Evolutionary conservation across 2,113 vertebrate species (phyloP).

Genomic region (Sinosuthora webbiana): DNA sequence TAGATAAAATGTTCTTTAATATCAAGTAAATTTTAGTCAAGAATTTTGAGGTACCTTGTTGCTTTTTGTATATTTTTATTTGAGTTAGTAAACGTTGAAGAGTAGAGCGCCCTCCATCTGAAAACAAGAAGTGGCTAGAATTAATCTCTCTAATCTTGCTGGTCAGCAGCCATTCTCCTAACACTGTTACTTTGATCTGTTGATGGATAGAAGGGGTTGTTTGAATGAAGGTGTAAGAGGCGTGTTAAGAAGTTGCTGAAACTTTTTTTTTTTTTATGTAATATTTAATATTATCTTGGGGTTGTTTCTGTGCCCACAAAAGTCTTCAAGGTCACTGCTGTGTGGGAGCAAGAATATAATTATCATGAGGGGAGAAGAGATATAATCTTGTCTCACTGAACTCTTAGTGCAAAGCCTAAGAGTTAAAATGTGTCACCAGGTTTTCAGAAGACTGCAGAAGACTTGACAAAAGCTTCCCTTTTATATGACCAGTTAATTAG

Average conservation of each 20-base stretch:
- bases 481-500: background rate
- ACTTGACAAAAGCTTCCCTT: background rate
- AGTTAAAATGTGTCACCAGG: background rate
- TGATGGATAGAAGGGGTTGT: background rate
- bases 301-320: background rate
- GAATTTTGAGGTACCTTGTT: background rate
- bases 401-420: background rate
- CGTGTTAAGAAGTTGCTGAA: background rate
- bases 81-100: background rate
- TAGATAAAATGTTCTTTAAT: background rate
- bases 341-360: background rate
- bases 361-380: background rate
- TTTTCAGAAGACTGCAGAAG: background rate
- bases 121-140: background rate
- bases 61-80: background rate
- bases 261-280: background rate
- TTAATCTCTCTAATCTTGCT: background rate
- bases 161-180: background rate
- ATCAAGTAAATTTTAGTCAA: background rate
- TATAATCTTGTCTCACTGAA: background rate
- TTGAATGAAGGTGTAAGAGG: background rate
- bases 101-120: background rate
- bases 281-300: background rate
- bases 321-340: background rate
- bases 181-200: background rate